phyloP scores from a whole-genome alignment of 2,888 invertebrate genomes.

The Parnassius mnemosyne region DNA sequence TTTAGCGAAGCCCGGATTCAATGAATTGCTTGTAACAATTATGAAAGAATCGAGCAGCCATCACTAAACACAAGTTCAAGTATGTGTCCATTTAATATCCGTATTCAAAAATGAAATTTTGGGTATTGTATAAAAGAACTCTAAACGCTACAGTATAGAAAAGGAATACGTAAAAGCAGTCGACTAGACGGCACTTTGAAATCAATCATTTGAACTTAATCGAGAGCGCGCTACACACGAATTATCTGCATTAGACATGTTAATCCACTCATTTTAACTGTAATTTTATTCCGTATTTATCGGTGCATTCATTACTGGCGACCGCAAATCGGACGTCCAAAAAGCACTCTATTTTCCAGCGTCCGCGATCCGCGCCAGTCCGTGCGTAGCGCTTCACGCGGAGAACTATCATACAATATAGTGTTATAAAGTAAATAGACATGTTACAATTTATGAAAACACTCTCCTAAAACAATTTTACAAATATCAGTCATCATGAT shows the following conservation, averaged over 20 bases:
- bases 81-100: too few relatives aligned
- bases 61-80: too few relatives aligned
- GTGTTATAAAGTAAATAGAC: conserved; percentile 16
- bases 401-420: conserved; percentile 17
- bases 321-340: conserved; percentile 79
- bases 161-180: conserved; percentile 30
- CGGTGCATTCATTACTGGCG: conserved; percentile 78
- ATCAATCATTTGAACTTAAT: conserved; percentile 72
- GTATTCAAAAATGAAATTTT: too few relatives aligned
- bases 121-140: not conserved
- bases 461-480: too few relatives aligned
- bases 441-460: not conserved
- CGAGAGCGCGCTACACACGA: conserved; percentile 67
- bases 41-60: too few relatives aligned
- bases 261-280: conserved; percentile 81
- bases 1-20: too few relatives aligned
- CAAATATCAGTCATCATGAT: too few relatives aligned
- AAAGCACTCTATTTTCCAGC: conserved; percentile 76
- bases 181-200: conserved; percentile 34
- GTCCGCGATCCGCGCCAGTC: conserved; percentile 33
- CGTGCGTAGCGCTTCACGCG: conserved; percentile 32
- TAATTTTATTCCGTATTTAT: conserved; percentile 81
- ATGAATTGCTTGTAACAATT: too few relatives aligned
- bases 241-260: conserved; percentile 81
- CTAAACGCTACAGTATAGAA: conserved; percentile 28